phyloP scores from a whole-genome alignment of 1,140 invertebrate species.

The Meloidogyne hapla region DNA sequence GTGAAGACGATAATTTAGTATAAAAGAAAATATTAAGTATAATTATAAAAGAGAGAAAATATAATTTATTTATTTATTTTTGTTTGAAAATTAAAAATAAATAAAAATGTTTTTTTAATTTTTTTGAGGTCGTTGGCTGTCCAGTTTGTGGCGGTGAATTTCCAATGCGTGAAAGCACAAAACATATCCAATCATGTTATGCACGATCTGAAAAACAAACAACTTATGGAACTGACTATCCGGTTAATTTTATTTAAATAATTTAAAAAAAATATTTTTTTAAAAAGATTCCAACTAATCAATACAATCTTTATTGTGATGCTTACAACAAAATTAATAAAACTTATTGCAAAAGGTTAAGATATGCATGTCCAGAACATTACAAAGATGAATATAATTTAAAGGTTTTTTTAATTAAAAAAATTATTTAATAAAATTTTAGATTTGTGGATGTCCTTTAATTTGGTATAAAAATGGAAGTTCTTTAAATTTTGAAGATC shows the following conservation, averaged over 20 bases:
- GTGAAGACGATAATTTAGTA: constrained; percentile 33
- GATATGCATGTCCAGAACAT: constrained; percentile 94
- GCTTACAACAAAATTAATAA: constrained; percentile 81
- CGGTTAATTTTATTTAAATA: neutral
- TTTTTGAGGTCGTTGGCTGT: constrained; percentile 46
- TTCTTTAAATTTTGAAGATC: constrained; percentile 5
- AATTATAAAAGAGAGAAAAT: no score
- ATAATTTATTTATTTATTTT: neutral
- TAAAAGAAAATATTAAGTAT: neutral
- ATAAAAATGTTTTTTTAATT: neutral
- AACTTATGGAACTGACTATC: constrained; percentile 77
- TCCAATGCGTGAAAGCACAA: constrained; percentile 26
- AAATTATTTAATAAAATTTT: neutral
- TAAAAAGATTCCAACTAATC: constrained; percentile 44
- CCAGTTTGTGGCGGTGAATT: constrained; percentile 48
- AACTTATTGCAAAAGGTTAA: constrained; percentile 91
- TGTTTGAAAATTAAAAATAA: neutral
- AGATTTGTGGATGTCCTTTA: constrained; percentile 24
- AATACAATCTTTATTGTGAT: constrained; percentile 85
- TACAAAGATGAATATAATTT: constrained; percentile 78
- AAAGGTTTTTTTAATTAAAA: constrained; percentile 28
- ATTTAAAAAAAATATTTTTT: constrained; percentile 6
- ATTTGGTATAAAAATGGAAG: constrained; percentile 24
- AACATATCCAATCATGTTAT: constrained; percentile 67
- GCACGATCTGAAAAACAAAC: constrained; percentile 88